Conservation (phyloP, 2,888 invertebrate species). For the Philereme vetulata region DNA sequence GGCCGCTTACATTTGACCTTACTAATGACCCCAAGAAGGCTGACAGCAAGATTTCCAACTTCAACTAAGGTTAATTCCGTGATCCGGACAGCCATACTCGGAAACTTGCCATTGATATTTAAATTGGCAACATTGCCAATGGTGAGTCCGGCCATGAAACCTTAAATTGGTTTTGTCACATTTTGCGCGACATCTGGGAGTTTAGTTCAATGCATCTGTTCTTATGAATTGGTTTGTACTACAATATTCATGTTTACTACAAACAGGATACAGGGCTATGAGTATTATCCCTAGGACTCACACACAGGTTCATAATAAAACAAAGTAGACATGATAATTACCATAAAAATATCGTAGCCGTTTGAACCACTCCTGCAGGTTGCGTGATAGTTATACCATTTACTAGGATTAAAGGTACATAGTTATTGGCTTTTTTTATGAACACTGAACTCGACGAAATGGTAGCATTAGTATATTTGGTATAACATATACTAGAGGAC, state of each 20-base stretch:
- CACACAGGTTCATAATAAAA: constrained; percentile 36
- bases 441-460: not conserved
- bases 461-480: not conserved
- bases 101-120: constrained; percentile 34
- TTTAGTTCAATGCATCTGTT: constrained; percentile 2
- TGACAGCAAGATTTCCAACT: constrained; percentile 48
- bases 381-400: constrained; percentile 48
- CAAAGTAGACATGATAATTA: constrained; percentile 31
- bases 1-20: constrained; percentile 48
- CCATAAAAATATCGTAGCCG: constrained; percentile 44
- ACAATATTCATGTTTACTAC: not conserved
- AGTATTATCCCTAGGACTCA: constrained; percentile 15
- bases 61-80: constrained; percentile 52
- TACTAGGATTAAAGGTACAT: constrained; percentile 1
- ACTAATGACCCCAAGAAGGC: constrained; percentile 50
- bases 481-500: not conserved
- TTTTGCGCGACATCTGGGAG: constrained; percentile 13
- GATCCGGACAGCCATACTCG: constrained; percentile 46
- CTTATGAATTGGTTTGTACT: not conserved
- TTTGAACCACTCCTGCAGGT: constrained; percentile 59
- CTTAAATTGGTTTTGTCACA: constrained; percentile 13
- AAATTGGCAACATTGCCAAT: constrained; percentile 25
- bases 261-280: constrained; percentile 5
- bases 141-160: constrained; percentile 15
- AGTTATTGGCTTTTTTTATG: constrained; percentile 12